Base-by-base conservation (phyloP, 2,113 vertebrate genomes). In the Apus apus region DNA sequence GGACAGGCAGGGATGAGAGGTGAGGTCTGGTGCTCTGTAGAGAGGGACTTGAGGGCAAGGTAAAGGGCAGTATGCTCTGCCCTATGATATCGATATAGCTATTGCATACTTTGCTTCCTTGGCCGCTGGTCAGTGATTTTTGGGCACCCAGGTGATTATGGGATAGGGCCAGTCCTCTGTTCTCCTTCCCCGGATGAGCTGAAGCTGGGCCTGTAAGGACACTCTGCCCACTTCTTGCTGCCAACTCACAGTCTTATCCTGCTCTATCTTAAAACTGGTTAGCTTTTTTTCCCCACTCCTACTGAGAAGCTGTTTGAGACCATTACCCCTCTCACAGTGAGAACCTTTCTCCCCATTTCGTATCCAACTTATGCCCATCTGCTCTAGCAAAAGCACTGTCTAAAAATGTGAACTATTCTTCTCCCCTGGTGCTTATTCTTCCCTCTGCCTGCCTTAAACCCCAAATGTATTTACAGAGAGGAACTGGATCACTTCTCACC, bases 141-240 rank as follows among this genome's bases (percentile, higher is more conserved):
- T 77, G 54, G 66, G 54, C 22, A 56, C n/a, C 38, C 38, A 2
- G 45, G 29, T 71, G 53, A 72, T 30, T 36, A 29, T 15, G n/a
- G 27, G 16, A 11, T 23, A 62, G 66, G 48, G 25, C 8, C 57
- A 53, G 48, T 22, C 16, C 50, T 58, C 50, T n/a, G 32, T 38
- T 58, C 25, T 68, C 29, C 68, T 40, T 65, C 34, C 58, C 30
- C 0, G 0, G 29, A 6, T 2, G 0, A 73, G 60, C 30, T 0
- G 1, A 22, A 73, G 22, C 21, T 26, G 54, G 40, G 27, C 22
- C 79, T 74, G 48, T 34, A 74, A 74, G 36, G 61, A 34, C 36
- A 9, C 17, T n/a, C 34, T 36, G 9, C 13, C 27, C 34, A 40
- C 40, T 56, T 73, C 65, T 67, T 45, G 54, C 48, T 73, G 48